A percentile compares a stretch with the other conserved stretches of the same genome.
Conservation (phyloP, 2,113 vertebrate genomes). For the Hirundichthys speculiger region DNA sequence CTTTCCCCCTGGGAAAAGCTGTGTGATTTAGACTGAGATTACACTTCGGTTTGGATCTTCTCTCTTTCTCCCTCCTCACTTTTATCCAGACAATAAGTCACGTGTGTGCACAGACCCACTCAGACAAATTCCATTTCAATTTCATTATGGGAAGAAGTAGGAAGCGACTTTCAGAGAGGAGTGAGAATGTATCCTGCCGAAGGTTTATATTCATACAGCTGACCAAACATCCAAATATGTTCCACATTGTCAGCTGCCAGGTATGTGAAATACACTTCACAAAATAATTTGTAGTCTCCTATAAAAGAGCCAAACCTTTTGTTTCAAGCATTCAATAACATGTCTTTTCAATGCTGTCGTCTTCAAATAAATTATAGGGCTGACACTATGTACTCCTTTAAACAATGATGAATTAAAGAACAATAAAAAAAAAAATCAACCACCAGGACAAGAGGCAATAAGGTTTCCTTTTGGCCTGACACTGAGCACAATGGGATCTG, state of each 20-base stretch:
- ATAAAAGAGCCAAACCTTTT: conserved; percentile 44
- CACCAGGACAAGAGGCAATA: conserved; percentile 68
- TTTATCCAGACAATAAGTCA: conserved; percentile 17
- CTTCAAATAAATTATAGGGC: conserved; percentile 67
- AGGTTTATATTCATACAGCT: conserved; percentile 29
- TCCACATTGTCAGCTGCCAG: conserved; percentile 20
- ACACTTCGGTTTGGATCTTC: conserved; percentile 70
- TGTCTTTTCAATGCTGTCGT: conserved; percentile 52
- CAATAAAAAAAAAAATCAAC: conserved; percentile 75
- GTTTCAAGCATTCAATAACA: conserved; percentile 59
- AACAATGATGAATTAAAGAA: conserved; percentile 56
- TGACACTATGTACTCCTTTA: conserved; percentile 35
- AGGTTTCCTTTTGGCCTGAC: conserved; percentile 66
- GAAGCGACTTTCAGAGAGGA: conserved; percentile 31
- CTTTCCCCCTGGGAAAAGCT: conserved; percentile 41
- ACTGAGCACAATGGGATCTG: conserved; percentile 70
- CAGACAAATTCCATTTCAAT: conserved; percentile 50
- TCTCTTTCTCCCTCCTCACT: conserved; percentile 27
- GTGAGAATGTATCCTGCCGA: conserved; percentile 10
- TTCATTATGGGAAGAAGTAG: conserved; percentile 44
- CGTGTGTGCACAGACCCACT: conserved; percentile 16
- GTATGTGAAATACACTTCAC: conserved; percentile 13
- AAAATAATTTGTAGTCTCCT: conserved; percentile 29
- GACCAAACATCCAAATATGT: conserved; percentile 39
- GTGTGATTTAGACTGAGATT: conserved; percentile 75